Percentiles rank a stretch among this genome's conserved stretches.
phyloP scores from a whole-genome alignment of 2,888 invertebrate genomes.

The Ennomos quercinarius region DNA sequence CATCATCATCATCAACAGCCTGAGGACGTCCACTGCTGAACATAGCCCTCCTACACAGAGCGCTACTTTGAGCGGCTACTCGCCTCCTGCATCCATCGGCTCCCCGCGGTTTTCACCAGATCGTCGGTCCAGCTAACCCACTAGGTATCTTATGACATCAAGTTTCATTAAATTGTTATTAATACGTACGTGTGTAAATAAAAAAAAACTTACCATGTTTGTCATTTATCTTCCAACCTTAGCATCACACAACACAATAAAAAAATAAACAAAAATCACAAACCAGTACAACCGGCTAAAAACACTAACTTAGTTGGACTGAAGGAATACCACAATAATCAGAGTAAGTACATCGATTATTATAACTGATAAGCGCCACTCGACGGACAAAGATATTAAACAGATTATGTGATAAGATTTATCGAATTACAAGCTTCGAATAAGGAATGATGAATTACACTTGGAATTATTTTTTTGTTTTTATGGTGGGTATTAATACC shows the following conservation, averaged over 20 bases:
- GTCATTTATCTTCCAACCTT: slow-evolving; percentile 39
- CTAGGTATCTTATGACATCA: too few relatives aligned
- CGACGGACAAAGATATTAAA: slow-evolving; percentile 55
- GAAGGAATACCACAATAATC: slow-evolving; percentile 37
- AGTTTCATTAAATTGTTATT: too few relatives aligned
- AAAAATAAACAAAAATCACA: slow-evolving; percentile 40
- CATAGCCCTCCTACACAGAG: too few relatives aligned
- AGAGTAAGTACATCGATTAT: slow-evolving; percentile 50
- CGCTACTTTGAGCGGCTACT: too few relatives aligned
- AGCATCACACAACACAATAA: slow-evolving; percentile 43
- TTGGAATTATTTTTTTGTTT: slow-evolving; percentile 31
- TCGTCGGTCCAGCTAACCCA: too few relatives aligned
- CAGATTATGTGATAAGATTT: slow-evolving; percentile 62
- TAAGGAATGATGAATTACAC: slow-evolving; percentile 51
- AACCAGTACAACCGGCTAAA: slow-evolving; percentile 30
- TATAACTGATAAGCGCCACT: slow-evolving; percentile 70
- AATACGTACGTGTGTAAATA: neutral
- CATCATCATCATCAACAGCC: too few relatives aligned
- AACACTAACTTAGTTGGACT: slow-evolving; percentile 46
- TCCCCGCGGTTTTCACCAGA: too few relatives aligned
- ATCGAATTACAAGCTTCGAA: slow-evolving; percentile 53
- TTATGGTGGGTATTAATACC: slow-evolving; percentile 6
- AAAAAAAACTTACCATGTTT: slow-evolving; percentile 50
- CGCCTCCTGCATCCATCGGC: too few relatives aligned
- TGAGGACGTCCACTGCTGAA: too few relatives aligned